Evolutionary conservation across 1,140 invertebrate genomes (phyloP).

Genomic region (Ips typographus): DNA sequence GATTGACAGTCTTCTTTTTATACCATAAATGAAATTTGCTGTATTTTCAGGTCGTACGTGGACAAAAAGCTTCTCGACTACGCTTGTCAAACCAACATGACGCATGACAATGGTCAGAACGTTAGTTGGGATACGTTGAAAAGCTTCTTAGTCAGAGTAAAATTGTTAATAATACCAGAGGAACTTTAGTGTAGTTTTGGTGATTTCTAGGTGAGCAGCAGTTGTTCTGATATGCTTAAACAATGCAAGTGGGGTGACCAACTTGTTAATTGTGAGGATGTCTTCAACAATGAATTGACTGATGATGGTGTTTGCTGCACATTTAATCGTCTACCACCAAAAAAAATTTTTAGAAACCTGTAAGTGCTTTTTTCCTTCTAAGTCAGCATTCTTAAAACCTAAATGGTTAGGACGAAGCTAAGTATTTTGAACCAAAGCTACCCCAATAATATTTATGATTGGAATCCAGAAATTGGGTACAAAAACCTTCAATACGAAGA

Average conservation of each 20-base stretch:
- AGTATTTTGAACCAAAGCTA: slow-evolving; percentile 67
- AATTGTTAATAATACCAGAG: not conserved
- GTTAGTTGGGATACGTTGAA: slow-evolving; percentile 40
- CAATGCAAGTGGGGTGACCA: slow-evolving; percentile 67
- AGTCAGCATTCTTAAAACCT: not conserved
- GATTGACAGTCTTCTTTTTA: not conserved
- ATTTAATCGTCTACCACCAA: slow-evolving; percentile 71
- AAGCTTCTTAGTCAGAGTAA: slow-evolving; percentile 42
- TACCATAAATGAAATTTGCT: too few relatives aligned
- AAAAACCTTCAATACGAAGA: slow-evolving; percentile 50
- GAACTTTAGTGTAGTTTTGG: not conserved
- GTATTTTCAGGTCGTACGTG: slow-evolving; percentile 28
- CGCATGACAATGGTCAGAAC: slow-evolving; percentile 27
- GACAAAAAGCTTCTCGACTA: slow-evolving; percentile 57
- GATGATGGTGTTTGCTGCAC: slow-evolving; percentile 82
- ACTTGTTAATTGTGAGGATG: slow-evolving; percentile 61
- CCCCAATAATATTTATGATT: slow-evolving; percentile 64
- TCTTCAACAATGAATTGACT: slow-evolving; percentile 74
- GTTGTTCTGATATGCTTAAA: slow-evolving; percentile 71
- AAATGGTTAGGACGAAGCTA: slow-evolving; percentile 56
- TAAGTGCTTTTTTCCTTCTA: slow-evolving; percentile 40
- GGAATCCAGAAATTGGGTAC: slow-evolving; percentile 74
- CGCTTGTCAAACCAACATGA: slow-evolving; percentile 53
- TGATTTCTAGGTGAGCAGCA: slow-evolving; percentile 62
- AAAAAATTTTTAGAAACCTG: slow-evolving; percentile 68